Percentiles rank a stretch among this genome's conserved stretches.
These are phyloP conservation scores for Helicolenus hilgendorfi DNA, from an alignment of 2,797 vertebrate species.

Conservation along the genomic window DNA sequence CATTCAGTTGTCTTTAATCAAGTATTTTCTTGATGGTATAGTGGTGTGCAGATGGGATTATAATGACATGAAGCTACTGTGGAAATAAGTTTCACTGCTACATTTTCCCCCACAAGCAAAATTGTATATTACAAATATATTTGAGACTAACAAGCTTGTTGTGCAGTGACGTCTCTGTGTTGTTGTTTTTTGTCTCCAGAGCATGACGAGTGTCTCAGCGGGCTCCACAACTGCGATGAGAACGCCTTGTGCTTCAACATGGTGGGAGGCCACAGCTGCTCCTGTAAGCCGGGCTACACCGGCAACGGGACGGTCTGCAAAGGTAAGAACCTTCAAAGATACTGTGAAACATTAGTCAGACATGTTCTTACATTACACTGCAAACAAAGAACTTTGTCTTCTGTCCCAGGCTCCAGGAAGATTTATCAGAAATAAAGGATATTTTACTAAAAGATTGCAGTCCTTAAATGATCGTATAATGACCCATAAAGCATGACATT, in stretches of 20 bases:
- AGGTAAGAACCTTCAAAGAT: slow-evolving; percentile 86
- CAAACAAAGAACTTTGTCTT: background rate
- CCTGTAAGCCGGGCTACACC: slow-evolving; percentile 96
- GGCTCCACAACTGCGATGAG: slow-evolving; percentile 96
- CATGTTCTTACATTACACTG: background rate
- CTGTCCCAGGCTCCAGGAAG: background rate
- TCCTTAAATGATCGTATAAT: background rate
- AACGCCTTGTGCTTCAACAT: slow-evolving; percentile 98
- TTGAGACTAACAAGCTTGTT: background rate
- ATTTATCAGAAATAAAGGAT: background rate
- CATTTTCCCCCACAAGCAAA: background rate
- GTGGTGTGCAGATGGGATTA: slow-evolving; percentile 17
- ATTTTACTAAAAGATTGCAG: background rate
- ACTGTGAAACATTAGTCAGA: no score
- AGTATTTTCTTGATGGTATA: slow-evolving; percentile 17
- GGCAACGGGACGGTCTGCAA: slow-evolving; percentile 97
- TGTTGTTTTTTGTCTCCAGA: slow-evolving; percentile 85
- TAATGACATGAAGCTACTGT: background rate
- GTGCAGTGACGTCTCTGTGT: background rate
- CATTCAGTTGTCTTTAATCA: slow-evolving; percentile 30
- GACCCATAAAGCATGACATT: background rate
- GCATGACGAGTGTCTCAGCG: slow-evolving; percentile 96
- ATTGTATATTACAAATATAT: background rate
- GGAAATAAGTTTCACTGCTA: background rate
- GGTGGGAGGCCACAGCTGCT: slow-evolving; percentile 97